These are phyloP conservation scores for Proisotoma minuta DNA, from an alignment of 2,888 invertebrate genomes.

Conservation along the genomic window DNA sequence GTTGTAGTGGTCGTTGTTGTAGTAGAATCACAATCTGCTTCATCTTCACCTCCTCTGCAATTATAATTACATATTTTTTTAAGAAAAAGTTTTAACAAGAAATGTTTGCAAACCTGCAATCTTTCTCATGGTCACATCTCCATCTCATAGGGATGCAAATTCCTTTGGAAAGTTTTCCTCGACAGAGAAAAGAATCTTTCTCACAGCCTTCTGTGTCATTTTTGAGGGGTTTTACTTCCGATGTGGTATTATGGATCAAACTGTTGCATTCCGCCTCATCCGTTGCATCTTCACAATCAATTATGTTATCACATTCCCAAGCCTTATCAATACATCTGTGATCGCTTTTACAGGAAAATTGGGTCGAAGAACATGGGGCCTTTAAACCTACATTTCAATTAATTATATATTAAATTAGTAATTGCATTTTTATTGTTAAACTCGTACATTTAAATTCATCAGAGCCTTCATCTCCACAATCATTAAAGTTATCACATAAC, in stretches of 20 bases:
- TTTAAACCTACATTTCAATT: not conserved
- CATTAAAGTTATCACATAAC: conserved; percentile 16
- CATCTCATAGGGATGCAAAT: conserved; percentile 19
- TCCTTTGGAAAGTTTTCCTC: not conserved
- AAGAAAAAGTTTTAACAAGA: not conserved
- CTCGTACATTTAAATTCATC: conserved; percentile 10
- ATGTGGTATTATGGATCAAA: not conserved
- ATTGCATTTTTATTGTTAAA: not conserved
- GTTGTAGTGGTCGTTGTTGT: no score
- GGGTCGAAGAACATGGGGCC: not conserved
- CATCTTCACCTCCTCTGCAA: conserved; percentile 14
- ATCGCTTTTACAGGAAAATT: not conserved
- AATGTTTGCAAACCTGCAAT: not conserved
- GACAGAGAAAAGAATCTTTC: not conserved
- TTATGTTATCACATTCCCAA: conserved; percentile 9
- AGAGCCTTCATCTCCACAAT: conserved; percentile 18
- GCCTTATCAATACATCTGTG: conserved; percentile 15
- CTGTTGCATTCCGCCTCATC: not conserved
- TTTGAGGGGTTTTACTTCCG: not conserved
- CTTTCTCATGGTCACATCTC: not conserved
- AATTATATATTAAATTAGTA: not conserved
- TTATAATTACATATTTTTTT: conserved; percentile 15
- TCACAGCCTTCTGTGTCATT: conserved; percentile 2
- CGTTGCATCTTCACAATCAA: conserved; percentile 23
- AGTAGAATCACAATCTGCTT: conserved; percentile 3